A percentile compares a stretch with the other conserved stretches of the same genome.
These are phyloP conservation scores for Rhagonycha fulva DNA, from an alignment of 2,888 invertebrate genomes.

Conservation along the genomic window DNA sequence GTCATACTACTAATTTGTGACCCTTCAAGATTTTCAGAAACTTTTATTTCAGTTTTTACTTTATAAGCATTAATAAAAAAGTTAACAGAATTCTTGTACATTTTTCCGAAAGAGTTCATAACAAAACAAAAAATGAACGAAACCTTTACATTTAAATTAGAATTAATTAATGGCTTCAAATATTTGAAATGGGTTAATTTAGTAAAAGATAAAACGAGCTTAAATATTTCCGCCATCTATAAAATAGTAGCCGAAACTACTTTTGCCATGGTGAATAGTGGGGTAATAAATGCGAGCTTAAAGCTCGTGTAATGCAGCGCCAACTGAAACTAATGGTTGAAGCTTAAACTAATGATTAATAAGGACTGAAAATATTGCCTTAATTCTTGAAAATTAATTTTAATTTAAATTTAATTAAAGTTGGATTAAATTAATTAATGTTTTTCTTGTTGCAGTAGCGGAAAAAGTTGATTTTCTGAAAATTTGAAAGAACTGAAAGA, in stretches of 20 bases:
- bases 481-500: not conserved
- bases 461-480: not conserved
- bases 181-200: not conserved
- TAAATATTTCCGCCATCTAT: constrained; percentile 44
- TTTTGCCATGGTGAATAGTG: constrained; percentile 20
- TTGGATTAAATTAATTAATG: not conserved
- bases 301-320: constrained; percentile 11
- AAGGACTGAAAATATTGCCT: not conserved
- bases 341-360: not conserved
- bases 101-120: not conserved
- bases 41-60: too few relatives aligned
- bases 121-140: not conserved
- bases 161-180: not conserved
- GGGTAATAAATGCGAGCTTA: constrained; percentile 12
- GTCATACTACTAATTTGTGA: too few relatives aligned
- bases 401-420: not conserved
- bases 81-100: too few relatives aligned
- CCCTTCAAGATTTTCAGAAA: too few relatives aligned
- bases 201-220: constrained; percentile 1
- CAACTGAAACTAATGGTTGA: not conserved
- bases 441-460: not conserved
- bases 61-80: too few relatives aligned
- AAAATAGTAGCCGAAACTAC: constrained; percentile 47
- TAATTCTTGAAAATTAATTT: not conserved
- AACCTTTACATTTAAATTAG: not conserved